Evolutionary conservation across 2,888 invertebrate species (phyloP).

Genomic region (Melinaea marsaeus): DNA sequence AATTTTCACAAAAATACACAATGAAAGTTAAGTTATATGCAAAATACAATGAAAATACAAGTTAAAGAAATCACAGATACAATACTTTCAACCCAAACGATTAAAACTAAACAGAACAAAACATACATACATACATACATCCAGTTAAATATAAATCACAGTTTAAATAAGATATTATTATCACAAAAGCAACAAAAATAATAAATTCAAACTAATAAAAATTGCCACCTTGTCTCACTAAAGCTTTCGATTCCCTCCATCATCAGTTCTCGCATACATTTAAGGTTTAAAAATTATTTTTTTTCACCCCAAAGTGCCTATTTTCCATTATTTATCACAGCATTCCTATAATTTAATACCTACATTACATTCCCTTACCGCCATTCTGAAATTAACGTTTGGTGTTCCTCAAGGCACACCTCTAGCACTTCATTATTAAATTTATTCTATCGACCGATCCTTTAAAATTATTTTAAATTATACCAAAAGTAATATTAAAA

Average conservation of each 20-base stretch:
- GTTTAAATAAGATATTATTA: conserved; percentile 61
- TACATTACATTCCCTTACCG: conserved; percentile 36
- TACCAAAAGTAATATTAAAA: conserved; percentile 11
- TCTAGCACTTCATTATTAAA: conserved; percentile 47
- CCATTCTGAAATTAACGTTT: conserved; percentile 25
- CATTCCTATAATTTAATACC: conserved; percentile 49
- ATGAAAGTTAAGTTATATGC: conserved; percentile 53
- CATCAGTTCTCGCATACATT: conserved; percentile 37
- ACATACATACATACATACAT: conserved; percentile 43
- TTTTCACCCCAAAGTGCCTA: conserved; percentile 43
- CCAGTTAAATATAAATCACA: conserved; percentile 57
- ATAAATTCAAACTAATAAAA: conserved; percentile 35
- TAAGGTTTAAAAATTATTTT: conserved; percentile 41
- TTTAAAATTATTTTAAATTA: conserved; percentile 12
- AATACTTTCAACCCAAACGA: conserved; percentile 53
- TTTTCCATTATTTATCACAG: conserved; percentile 59
- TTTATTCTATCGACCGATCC: conserved; percentile 4
- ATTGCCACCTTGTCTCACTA: conserved; percentile 42
- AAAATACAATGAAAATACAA: conserved; percentile 52
- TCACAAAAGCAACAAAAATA: conserved; percentile 51
- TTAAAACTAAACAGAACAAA: conserved; percentile 37
- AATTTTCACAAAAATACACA: conserved; percentile 66
- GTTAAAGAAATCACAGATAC: conserved; percentile 71
- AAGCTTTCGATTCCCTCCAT: conserved; percentile 52
- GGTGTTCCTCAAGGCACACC: conserved; percentile 63